These are phyloP conservation scores for Pogonomyrmex barbatus DNA, from an alignment of 1,140 invertebrate genomes.

Conservation along the genomic window DNA sequence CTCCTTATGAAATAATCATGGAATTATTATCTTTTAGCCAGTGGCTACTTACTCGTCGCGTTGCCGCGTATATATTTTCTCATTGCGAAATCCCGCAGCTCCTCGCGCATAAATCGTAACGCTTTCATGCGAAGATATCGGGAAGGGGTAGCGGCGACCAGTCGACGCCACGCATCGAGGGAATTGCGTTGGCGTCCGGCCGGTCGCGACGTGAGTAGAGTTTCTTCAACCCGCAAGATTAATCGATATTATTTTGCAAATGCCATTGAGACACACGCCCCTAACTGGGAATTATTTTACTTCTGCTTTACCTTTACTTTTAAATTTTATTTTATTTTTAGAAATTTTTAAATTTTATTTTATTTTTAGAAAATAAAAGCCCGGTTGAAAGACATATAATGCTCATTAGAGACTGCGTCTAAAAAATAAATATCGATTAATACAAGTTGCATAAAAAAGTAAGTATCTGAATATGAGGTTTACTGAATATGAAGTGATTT, in stretches of 20 bases:
- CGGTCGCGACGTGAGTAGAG: neutral
- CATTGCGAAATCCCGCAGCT: conserved; percentile 23
- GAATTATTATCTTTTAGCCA: conserved; percentile 81
- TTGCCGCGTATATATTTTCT: conserved; percentile 32
- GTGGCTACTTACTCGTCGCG: conserved; percentile 25
- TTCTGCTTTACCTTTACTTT: neutral
- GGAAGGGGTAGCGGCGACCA: conserved; percentile 19
- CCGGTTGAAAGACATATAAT: neutral
- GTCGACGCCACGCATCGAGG: conserved; percentile 21
- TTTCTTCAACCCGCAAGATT: neutral
- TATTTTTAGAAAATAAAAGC: neutral
- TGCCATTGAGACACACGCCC: neutral
- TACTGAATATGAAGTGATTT: neutral
- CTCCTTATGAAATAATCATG: conserved; percentile 85
- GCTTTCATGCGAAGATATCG: neutral
- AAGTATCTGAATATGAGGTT: too few relatives aligned
- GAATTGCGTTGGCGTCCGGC: conserved; percentile 16
- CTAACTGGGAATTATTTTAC: neutral
- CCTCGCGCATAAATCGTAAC: conserved; percentile 27
- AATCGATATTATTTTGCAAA: conserved; percentile 1
- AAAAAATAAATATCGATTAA: neutral
- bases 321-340: neutral
- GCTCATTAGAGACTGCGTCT: neutral
- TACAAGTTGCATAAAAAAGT: neutral
- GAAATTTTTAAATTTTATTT: too few relatives aligned